Conservation (phyloP, 2,888 invertebrate species). For the Polyploca ridens region DNA sequence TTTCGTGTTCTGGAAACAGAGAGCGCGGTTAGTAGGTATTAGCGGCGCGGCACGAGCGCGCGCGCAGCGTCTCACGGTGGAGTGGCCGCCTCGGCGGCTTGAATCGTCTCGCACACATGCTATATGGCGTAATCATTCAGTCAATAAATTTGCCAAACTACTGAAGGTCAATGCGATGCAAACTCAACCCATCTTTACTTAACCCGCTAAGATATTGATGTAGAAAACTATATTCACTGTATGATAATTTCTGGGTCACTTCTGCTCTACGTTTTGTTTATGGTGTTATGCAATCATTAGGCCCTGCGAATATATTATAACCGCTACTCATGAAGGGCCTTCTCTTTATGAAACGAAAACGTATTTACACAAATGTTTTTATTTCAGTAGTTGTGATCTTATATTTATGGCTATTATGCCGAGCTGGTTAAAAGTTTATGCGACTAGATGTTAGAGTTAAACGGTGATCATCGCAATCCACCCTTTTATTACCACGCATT, state of each 20-base stretch:
- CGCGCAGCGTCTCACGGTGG: constrained; percentile 55
- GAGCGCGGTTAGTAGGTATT: constrained; percentile 37
- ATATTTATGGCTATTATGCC: background rate
- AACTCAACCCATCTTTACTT: constrained; percentile 72
- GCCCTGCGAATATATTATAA: background rate
- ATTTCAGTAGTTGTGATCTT: background rate
- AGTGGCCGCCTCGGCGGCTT: constrained; percentile 58
- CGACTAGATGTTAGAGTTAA: background rate
- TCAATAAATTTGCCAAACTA: constrained; percentile 81
- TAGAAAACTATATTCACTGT: constrained; percentile 65
- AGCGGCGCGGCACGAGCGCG: constrained; percentile 58
- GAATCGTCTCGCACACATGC: constrained; percentile 60
- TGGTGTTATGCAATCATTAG: constrained; percentile 45
- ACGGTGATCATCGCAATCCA: background rate
- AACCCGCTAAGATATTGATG: constrained; percentile 60
- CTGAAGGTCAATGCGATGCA: constrained; percentile 79
- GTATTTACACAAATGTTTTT: background rate
- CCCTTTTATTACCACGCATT: background rate
- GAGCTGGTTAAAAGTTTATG: background rate
- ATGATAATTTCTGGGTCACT: constrained; percentile 74
- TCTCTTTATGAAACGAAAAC: background rate
- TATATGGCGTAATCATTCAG: constrained; percentile 71
- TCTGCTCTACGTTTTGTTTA: constrained; percentile 50
- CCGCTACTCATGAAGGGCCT: background rate
- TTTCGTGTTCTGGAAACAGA: constrained; percentile 86